Conservation (phyloP, 2,113 vertebrate species). For the Hippopotamus amphibius region DNA sequence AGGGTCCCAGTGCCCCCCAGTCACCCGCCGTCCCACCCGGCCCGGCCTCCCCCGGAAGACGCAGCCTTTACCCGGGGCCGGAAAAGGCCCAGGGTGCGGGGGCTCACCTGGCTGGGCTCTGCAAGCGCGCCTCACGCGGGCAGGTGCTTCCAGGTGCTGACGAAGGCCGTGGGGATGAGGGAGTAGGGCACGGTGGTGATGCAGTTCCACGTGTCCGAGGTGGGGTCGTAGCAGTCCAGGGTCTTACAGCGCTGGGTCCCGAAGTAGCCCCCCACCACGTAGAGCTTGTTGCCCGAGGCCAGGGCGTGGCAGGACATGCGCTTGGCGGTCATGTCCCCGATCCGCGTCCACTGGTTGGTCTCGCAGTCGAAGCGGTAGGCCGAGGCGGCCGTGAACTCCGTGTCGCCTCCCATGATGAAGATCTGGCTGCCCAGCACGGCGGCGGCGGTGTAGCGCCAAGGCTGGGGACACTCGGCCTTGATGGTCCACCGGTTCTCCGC, state of each 20-base stretch:
- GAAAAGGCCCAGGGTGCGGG: accelerated
- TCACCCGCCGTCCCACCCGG: background rate
- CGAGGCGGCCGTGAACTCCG: slow-evolving; percentile 94
- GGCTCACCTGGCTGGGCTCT: slow-evolving; percentile 82
- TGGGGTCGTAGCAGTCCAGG: slow-evolving; percentile 96
- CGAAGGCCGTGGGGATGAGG: slow-evolving; percentile 96
- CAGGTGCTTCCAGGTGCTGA: slow-evolving; percentile 98
- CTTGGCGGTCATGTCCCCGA: slow-evolving; percentile 98
- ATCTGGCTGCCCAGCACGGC: slow-evolving; percentile 97
- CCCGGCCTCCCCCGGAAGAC: background rate
- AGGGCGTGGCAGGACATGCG: slow-evolving; percentile 97
- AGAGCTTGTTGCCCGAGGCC: slow-evolving; percentile 96
- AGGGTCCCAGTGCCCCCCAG: background rate
- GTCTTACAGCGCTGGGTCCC: slow-evolving; percentile 97
- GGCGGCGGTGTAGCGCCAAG: slow-evolving; percentile 96
- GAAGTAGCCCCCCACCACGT: slow-evolving; percentile 97
- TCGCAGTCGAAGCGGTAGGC: slow-evolving; percentile 98
- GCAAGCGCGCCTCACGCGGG: slow-evolving; percentile 87
- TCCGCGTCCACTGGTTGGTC: slow-evolving; percentile 93
- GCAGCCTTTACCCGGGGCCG: accelerated
- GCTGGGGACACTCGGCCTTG: slow-evolving; percentile 95
- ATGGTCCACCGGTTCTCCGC: slow-evolving; percentile 93
- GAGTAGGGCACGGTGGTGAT: slow-evolving; percentile 98
- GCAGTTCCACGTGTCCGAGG: slow-evolving; percentile 94
- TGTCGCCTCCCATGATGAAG: slow-evolving; percentile 98